Conservation (phyloP, 1,140 invertebrate species). For the Ooceraea biroi region DNA sequence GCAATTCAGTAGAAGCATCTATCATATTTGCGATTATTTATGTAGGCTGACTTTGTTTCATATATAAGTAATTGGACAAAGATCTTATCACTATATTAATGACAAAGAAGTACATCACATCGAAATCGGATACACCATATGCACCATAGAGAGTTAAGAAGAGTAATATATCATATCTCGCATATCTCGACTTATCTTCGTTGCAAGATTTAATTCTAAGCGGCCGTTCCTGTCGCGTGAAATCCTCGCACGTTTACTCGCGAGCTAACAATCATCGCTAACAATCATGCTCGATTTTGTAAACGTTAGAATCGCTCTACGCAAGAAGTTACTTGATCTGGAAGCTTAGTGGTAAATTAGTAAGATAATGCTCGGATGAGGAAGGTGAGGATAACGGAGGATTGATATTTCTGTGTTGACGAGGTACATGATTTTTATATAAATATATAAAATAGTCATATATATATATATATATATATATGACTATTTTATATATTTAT, state of each 20-base stretch:
- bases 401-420: slow-evolving; percentile 42
- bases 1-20: slow-evolving; percentile 18
- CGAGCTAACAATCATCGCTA: slow-evolving; percentile 20
- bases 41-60: background rate
- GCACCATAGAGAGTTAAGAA: slow-evolving; percentile 40
- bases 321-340: background rate
- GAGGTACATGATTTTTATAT: slow-evolving; percentile 34
- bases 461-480: slow-evolving; percentile 48
- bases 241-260: background rate
- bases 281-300: slow-evolving; percentile 23
- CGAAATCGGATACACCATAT: background rate
- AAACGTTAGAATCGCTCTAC: slow-evolving; percentile 18
- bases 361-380: background rate
- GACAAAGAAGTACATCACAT: slow-evolving; percentile 6
- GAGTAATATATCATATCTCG: slow-evolving; percentile 14
- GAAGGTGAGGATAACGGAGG: background rate
- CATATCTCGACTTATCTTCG: slow-evolving; percentile 9
- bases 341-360: slow-evolving; percentile 35
- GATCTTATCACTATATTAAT: slow-evolving; percentile 1
- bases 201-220: slow-evolving; percentile 19
- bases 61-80: background rate
- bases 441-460: slow-evolving; percentile 42
- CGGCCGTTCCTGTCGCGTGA: background rate
- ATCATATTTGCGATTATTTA: background rate
- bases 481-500: slow-evolving; percentile 47